Evolutionary conservation across 2,888 invertebrate genomes (phyloP).

Genomic region (Aradus depressus): DNA sequence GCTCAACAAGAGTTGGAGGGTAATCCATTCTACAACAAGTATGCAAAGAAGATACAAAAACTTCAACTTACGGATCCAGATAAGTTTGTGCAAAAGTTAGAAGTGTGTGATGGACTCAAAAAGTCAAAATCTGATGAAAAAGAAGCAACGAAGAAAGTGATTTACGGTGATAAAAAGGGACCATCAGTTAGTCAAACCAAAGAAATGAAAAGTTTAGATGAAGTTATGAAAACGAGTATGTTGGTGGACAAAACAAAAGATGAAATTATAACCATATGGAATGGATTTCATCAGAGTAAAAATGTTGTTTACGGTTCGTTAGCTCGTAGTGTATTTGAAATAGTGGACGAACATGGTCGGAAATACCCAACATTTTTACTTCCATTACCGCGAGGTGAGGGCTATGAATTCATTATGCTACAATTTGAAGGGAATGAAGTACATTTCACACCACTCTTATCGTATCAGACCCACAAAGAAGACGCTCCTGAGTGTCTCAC

Average conservation of each 20-base stretch:
- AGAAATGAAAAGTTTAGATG: constrained; percentile 40
- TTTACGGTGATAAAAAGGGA: constrained; percentile 40
- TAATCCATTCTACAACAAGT: constrained; percentile 75
- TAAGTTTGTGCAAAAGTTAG: constrained; percentile 55
- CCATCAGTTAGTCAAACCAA: constrained; percentile 24
- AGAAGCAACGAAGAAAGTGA: constrained; percentile 38
- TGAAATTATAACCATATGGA: constrained; percentile 68
- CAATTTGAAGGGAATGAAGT: constrained; percentile 61
- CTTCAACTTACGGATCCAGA: constrained; percentile 64
- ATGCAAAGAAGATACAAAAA: constrained; percentile 61
- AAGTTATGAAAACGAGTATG: constrained; percentile 67
- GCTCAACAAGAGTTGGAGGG: constrained; percentile 38
- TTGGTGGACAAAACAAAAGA: constrained; percentile 55
- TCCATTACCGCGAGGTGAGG: constrained; percentile 67
- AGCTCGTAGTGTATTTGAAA: constrained; percentile 47
- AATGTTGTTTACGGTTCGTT: constrained; percentile 65
- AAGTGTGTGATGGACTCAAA: constrained; percentile 38
- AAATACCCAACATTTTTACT: constrained; percentile 61
- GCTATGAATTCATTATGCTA: constrained; percentile 74
- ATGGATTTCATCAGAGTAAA: constrained; percentile 65
- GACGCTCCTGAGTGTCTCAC: constrained; percentile 81
- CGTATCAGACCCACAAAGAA: constrained; percentile 75
- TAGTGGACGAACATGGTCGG: constrained; percentile 46
- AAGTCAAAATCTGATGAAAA: constrained; percentile 32
- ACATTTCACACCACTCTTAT: constrained; percentile 74